Percentiles rank a stretch among this genome's conserved stretches.
phyloP scores from a whole-genome alignment of 92 coral and sea anemone species.

The Epizoanthus ramosus region DNA sequence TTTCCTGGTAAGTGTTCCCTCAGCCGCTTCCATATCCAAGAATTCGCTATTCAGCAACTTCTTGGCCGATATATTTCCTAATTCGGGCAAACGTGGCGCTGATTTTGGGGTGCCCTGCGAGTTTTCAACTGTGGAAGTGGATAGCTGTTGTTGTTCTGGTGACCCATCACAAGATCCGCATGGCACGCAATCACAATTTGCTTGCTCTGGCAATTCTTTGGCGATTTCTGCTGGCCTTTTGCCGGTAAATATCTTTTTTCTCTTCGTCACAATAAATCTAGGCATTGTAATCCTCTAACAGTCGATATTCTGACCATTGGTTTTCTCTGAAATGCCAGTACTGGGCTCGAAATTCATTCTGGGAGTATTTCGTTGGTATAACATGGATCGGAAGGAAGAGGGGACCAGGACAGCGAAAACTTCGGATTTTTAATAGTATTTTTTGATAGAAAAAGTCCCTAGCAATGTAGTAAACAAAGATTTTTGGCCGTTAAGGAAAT shows the following conservation, averaged over 20 bases:
- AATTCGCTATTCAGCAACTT: constrained; percentile 6
- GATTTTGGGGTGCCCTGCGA: constrained; percentile 23
- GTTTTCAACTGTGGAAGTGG: not conserved
- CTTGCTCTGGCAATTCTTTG: constrained; percentile 5
- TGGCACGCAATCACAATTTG: not conserved
- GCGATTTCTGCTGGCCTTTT: constrained; percentile 10
- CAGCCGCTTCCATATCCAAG: not conserved
- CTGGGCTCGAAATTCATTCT: no score
- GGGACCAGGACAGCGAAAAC: no score
- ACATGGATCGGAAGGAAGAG: no score
- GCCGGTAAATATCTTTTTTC: constrained; percentile 9
- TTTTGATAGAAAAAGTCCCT: no score
- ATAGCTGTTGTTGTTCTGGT: constrained; percentile 4
- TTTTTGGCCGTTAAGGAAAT: no score
- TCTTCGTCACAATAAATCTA: constrained; percentile 2
- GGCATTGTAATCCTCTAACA: constrained; percentile 7
- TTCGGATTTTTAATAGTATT: no score
- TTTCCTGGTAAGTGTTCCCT: not conserved
- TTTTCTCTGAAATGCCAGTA: no score
- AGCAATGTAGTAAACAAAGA: no score
- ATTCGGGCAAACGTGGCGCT: not conserved
- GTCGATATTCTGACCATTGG: not conserved
- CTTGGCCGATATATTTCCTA: constrained; percentile 17
- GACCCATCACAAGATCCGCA: constrained; percentile 8
- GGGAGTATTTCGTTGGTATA: no score